phyloP scores from a whole-genome alignment of 53 echinoderm and acorn worm species.

The Crossaster papposus region DNA sequence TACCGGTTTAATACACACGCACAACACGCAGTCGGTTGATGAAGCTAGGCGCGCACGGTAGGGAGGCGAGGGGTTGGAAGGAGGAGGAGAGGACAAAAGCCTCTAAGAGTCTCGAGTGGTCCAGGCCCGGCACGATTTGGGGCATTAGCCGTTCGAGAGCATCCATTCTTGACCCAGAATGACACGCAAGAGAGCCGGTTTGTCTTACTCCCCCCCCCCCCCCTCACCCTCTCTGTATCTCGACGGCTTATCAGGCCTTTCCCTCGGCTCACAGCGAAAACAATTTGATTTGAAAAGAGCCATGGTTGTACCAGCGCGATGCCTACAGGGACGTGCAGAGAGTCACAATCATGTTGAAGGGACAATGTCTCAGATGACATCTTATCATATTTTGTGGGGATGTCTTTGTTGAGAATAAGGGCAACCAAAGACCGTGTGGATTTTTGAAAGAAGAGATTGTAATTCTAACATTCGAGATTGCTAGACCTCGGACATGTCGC shows the following conservation, averaged over 20 bases:
- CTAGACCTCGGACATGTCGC: neutral
- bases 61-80: neutral
- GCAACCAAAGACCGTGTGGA: neutral
- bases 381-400: constrained; percentile 10
- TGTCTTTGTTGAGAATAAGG: constrained; percentile 14
- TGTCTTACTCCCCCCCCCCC: neutral
- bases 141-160: constrained; percentile 60
- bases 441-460: neutral
- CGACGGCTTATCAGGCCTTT: neutral
- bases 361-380: constrained; percentile 44
- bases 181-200: constrained; percentile 48
- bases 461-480: neutral
- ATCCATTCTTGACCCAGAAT: constrained; percentile 60
- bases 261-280: constrained; percentile 51
- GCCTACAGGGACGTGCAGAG: constrained; percentile 56
- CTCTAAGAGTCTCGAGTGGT: constrained; percentile 50
- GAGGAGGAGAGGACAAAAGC: constrained; percentile 32
- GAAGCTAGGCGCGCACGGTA: constrained; percentile 19
- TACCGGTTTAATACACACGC: neutral
- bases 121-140: constrained; percentile 60
- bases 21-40: neutral
- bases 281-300: constrained; percentile 58
- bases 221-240: neutral
- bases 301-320: constrained; percentile 35
- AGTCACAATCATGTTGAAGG: constrained; percentile 41